Percentiles rank a stretch among this genome's conserved stretches.
phyloP scores from a whole-genome alignment of 2,113 vertebrate species.

The Pomatorhinus ruficollis region DNA sequence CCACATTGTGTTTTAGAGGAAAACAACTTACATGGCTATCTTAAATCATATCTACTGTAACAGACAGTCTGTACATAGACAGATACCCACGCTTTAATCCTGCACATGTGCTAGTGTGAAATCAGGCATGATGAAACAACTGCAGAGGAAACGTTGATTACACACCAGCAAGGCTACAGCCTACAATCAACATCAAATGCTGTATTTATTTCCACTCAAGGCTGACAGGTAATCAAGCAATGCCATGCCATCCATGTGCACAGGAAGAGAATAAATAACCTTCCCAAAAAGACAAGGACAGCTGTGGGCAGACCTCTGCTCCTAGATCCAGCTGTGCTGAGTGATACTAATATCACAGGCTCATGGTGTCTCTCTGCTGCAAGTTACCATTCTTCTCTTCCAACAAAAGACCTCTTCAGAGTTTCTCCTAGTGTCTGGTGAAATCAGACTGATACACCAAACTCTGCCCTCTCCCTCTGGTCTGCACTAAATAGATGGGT shows the following conservation, averaged over 20 bases:
- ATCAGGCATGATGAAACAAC: not conserved
- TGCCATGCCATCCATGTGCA: not conserved
- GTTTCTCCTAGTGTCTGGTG: not conserved
- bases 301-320: not conserved
- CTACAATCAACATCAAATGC: not conserved
- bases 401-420: not conserved
- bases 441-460: not conserved
- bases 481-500: not conserved
- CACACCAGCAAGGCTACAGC: not conserved
- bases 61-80: not conserved
- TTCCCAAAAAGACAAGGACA: not conserved
- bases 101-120: not conserved
- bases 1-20: not conserved
- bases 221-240: slow-evolving; percentile 4
- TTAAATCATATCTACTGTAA: not conserved
- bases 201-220: not conserved
- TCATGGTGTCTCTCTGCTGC: not conserved
- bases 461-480: not conserved
- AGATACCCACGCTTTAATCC: not conserved
- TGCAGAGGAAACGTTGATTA: not conserved
- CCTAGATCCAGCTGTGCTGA: not conserved
- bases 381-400: not conserved
- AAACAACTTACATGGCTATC: not conserved
- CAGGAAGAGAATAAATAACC: not conserved
- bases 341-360: not conserved